Base-by-base conservation (phyloP, 2,113 vertebrate species). In the Antennarius striatus region DNA sequence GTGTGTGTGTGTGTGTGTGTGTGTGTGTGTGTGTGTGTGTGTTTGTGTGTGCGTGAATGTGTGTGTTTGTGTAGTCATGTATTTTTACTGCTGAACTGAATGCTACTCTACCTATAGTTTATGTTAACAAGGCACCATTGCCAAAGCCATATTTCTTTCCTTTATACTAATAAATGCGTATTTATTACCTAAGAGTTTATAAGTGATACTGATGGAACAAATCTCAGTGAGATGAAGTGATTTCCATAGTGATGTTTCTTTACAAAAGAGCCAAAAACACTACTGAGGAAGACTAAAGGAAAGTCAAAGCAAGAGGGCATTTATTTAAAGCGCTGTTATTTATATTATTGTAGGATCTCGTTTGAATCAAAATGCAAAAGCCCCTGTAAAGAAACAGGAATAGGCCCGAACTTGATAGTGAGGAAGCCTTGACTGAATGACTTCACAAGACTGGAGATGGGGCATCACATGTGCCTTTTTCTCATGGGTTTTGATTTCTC, bases 271-370 rank as follows among this genome's bases (percentile, higher is more conserved):
- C 63, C 36, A 63, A 77, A 71, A 47, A 75, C 10, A 30, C 47
- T 28, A 36, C 63, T n/a, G 40, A 63, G 65, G 53, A 63, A 58
- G 47, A 77, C 53, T 63, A 36, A 63, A 68, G 17, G 14, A 17
- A 56, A 75, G 78, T 68, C 75, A 80, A 69, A 68, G 39, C 56
- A 14, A 12, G n/a, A 57, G n/a, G 29, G 22, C 29, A 56, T 73
- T 78, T 86, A 79, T 87, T 83, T 84, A 57, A 69, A 71, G 73
- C 54, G n/a, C 50, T 1, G 12, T 80, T 83, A 86, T 89, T 84
- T 81, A 82, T 79, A 84, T 63, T 46, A 45, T 65, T 89, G 81
- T 80, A 82, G 75, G 82, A 63, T 49, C 49, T 65, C 16, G 30
- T 78, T 80, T 73, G 73, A 81, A 67, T 60, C 45, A 28, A 80